Percentiles rank a stretch among this genome's conserved stretches.
phyloP scores from a whole-genome alignment of 2,888 invertebrate species.

The Oscheius sp. region DNA sequence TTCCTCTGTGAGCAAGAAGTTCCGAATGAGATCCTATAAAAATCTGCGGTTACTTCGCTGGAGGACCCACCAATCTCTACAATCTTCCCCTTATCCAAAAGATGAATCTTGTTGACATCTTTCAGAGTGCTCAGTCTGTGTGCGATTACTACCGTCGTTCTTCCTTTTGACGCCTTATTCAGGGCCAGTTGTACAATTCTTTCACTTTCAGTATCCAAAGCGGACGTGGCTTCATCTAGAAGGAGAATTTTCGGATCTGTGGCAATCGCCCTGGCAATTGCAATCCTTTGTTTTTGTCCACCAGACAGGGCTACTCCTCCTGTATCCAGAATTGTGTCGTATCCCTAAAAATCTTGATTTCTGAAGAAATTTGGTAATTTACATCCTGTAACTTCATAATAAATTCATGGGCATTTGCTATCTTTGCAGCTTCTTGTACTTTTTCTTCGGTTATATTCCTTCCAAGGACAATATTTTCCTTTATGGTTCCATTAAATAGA shows the following conservation, averaged over 20 bases:
- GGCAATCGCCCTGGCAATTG: constrained; percentile 73
- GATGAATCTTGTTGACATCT: constrained; percentile 52
- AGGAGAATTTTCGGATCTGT: constrained; percentile 73
- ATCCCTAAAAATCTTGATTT: constrained; percentile 38
- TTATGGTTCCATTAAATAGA: constrained; percentile 58
- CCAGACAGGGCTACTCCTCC: constrained; percentile 74
- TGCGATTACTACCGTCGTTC: constrained; percentile 60
- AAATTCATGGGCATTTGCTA: constrained; percentile 63
- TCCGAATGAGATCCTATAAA: constrained; percentile 37
- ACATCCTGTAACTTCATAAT: constrained; percentile 59
- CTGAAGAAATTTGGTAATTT: too few species aligned
- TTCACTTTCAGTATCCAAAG: constrained; percentile 74
- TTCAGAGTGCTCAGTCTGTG: constrained; percentile 63
- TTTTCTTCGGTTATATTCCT: constrained; percentile 37
- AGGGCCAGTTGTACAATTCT: constrained; percentile 68
- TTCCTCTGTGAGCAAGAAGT: constrained; percentile 28
- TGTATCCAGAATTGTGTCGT: constrained; percentile 72
- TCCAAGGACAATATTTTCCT: constrained; percentile 57
- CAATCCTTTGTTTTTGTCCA: constrained; percentile 74
- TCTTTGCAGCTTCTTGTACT: constrained; percentile 39
- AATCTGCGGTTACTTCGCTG: neutral
- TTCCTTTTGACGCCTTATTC: constrained; percentile 49
- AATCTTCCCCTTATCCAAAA: constrained; percentile 52
- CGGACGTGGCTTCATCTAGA: constrained; percentile 75
- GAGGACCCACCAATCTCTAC: constrained; percentile 35